Conservation (phyloP, 2,888 invertebrate genomes). For the Dichetophora obliterata region DNA sequence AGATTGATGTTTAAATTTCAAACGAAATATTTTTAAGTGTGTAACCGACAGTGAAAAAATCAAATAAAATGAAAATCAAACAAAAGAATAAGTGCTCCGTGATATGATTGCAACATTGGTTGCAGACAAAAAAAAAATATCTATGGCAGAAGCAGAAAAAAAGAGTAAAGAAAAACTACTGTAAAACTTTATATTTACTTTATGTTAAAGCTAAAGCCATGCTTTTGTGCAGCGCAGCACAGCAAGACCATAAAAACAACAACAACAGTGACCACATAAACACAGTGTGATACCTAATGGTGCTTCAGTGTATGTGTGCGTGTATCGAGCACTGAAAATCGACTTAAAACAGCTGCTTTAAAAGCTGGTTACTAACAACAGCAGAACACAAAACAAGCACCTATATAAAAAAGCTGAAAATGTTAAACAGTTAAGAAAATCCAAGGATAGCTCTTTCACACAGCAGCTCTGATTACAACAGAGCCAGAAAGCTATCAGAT, state of each 20-base stretch:
- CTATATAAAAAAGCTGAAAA: neutral
- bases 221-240: neutral
- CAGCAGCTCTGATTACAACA: too few species aligned
- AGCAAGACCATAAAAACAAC: slow-evolving; percentile 1
- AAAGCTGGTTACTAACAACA: neutral
- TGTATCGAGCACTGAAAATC: slow-evolving; percentile 1
- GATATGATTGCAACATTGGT: slow-evolving; percentile 4
- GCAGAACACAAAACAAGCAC: neutral
- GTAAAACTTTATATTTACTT: neutral
- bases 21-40: too few species aligned
- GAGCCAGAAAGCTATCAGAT: too few species aligned
- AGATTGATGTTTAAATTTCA: too few species aligned
- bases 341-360: slow-evolving; percentile 4
- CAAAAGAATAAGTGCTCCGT: too few species aligned
- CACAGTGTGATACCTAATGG: neutral
- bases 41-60: neutral
- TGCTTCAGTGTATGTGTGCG: neutral
- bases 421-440: neutral
- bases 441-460: neutral
- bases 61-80: neutral
- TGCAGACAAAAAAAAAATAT: neutral
- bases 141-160: neutral
- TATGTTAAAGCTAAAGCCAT: neutral
- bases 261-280: neutral
- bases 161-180: neutral